Conservation (phyloP, 2,888 invertebrate species). For the Eudasyphora cyanicolor region DNA sequence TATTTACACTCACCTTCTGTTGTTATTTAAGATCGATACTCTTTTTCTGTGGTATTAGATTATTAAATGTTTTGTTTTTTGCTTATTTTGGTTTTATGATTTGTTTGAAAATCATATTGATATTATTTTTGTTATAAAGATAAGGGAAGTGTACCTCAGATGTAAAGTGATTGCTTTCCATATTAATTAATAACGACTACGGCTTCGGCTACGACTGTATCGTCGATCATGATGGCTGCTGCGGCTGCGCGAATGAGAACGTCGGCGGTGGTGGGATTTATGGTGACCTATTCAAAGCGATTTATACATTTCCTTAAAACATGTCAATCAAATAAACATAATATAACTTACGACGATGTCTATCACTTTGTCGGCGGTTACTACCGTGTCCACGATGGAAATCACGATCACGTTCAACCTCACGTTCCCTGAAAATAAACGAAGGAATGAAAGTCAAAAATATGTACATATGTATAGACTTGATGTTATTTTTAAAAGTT, state of each 20-base stretch:
- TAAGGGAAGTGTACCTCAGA: conserved; percentile 70
- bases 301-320: not conserved
- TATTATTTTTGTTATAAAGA: conserved; percentile 60
- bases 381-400: conserved; percentile 74
- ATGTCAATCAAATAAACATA: conserved; percentile 22
- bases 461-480: too few relatives aligned
- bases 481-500: too few relatives aligned
- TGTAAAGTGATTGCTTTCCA: conserved; percentile 32
- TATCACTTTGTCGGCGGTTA: conserved; percentile 71
- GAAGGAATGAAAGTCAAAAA: not conserved
- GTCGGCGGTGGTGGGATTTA: conserved; percentile 73
- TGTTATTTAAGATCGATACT: conserved; percentile 64
- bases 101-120: conserved; percentile 59
- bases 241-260: conserved; percentile 74
- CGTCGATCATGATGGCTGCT: conserved; percentile 73
- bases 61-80: conserved; percentile 67
- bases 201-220: conserved; percentile 77
- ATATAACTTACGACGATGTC: conserved; percentile 73
- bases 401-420: conserved; percentile 71
- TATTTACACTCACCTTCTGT: conserved; percentile 67
- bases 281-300: conserved; percentile 71
- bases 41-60: conserved; percentile 65
- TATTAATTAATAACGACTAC: conserved; percentile 74
- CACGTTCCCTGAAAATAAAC: conserved; percentile 67
- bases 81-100: conserved; percentile 61